Evolutionary conservation across 1,140 invertebrate species (phyloP).

Genomic region (Drosophila ambigua): DNA sequence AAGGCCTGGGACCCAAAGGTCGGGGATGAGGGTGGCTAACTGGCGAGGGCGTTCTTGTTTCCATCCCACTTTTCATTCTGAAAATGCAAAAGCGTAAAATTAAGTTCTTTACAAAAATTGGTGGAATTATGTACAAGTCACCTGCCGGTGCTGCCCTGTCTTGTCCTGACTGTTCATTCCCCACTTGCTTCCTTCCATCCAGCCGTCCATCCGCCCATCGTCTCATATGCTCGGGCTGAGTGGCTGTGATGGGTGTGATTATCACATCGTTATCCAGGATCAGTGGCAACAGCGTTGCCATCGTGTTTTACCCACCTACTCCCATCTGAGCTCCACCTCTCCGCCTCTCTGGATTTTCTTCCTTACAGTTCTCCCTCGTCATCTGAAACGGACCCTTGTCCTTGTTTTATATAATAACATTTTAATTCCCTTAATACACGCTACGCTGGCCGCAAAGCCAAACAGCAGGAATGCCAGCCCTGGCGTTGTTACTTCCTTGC

Average conservation of each 20-base stretch:
- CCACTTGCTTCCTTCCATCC: constrained; percentile 2
- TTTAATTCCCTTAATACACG: constrained; percentile 82
- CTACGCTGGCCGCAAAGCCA: constrained; percentile 74
- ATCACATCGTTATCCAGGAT: constrained; percentile 80
- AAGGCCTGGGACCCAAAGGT: constrained; percentile 29
- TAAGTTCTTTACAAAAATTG: constrained; percentile 61
- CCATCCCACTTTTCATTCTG: constrained; percentile 38
- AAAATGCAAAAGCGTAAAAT: constrained; percentile 77
- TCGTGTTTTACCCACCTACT: constrained; percentile 17
- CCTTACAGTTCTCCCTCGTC: no score
- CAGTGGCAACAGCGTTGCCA: constrained; percentile 56
- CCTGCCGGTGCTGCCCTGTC: constrained; percentile 40
- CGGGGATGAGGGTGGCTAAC: constrained; percentile 1
- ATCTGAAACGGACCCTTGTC: constrained; percentile 22
- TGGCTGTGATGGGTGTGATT: constrained; percentile 66
- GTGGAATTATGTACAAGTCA: constrained; percentile 76
- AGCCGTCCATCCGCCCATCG: constrained; percentile 1
- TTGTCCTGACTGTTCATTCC: constrained; percentile 25
- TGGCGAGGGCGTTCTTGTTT: neutral
- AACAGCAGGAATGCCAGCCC: constrained; percentile 57
- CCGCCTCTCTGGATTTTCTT: no score
- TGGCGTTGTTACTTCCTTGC: constrained; percentile 27
- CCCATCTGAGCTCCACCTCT: neutral
- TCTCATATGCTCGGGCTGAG: constrained; percentile 53
- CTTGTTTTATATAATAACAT: constrained; percentile 79